Conservation (phyloP, 2,888 invertebrate genomes). For the Apeira syringaria region DNA sequence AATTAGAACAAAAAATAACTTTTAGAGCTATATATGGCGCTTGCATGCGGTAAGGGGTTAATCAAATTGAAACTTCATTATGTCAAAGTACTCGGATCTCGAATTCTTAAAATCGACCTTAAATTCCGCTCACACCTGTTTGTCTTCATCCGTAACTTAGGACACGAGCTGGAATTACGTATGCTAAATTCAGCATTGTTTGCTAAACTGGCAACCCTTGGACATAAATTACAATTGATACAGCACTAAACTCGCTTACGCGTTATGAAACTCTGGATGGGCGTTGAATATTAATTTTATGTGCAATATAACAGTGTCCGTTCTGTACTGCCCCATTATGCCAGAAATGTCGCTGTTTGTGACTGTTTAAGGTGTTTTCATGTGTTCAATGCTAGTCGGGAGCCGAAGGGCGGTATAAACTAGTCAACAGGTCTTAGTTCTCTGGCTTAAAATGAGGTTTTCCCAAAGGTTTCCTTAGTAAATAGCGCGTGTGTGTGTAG, state of each 20-base stretch:
- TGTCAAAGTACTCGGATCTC: too few relatives aligned
- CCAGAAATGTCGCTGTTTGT: conserved; percentile 6
- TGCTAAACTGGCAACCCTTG: conserved; percentile 6
- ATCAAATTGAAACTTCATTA: too few relatives aligned
- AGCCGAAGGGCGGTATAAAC: not conserved
- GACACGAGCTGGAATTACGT: not conserved
- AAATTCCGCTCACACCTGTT: not conserved
- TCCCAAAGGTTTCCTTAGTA: too few relatives aligned
- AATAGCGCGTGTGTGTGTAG: too few relatives aligned
- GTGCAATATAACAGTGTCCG: conserved; percentile 28
- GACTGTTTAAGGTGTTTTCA: conserved; percentile 1
- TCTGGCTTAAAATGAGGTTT: too few relatives aligned
- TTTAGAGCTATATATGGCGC: too few relatives aligned
- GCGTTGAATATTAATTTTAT: conserved; percentile 49
- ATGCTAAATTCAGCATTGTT: not conserved
- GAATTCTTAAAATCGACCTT: too few relatives aligned
- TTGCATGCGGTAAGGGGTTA: too few relatives aligned
- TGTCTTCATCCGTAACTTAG: not conserved
- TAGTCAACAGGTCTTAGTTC: too few relatives aligned
- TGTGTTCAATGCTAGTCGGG: not conserved
- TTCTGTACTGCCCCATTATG: conserved; percentile 15
- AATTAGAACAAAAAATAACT: too few relatives aligned
- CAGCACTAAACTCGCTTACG: conserved; percentile 40
- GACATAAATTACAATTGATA: conserved; percentile 44
- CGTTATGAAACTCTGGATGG: conserved; percentile 33